Percentiles rank a stretch among this genome's conserved stretches.
Conservation (phyloP, 2,888 invertebrate species). For the Dusona sp. region DNA sequence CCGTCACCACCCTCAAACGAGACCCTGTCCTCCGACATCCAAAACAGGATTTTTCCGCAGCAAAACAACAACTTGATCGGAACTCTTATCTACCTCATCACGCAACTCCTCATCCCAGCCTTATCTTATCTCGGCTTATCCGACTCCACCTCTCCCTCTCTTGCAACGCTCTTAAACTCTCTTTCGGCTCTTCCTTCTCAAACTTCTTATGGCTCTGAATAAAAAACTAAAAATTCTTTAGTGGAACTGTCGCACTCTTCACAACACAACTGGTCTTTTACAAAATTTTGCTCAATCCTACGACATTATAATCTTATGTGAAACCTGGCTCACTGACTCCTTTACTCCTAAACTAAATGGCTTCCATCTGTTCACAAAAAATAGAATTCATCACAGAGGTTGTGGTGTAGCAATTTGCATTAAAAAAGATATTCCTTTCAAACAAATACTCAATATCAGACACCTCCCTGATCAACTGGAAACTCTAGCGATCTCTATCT, state of each 20-base stretch:
- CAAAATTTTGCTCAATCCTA: not conserved
- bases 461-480: too few species aligned
- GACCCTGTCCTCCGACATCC: not conserved
- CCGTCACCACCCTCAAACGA: not conserved
- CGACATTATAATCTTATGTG: not conserved
- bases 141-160: too few species aligned
- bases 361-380: slow-evolving; percentile 4
- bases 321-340: slow-evolving; percentile 18
- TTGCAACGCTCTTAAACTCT: not conserved
- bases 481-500: not conserved
- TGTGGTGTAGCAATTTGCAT: slow-evolving; percentile 39
- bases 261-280: slow-evolving; percentile 1
- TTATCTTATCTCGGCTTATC: too few species aligned
- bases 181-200: not conserved
- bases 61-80: not conserved
- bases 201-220: not conserved
- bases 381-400: not conserved
- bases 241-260: slow-evolving; percentile 8
- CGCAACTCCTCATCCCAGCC: not conserved
- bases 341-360: slow-evolving; percentile 2
- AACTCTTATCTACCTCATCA: not conserved
- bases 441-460: not conserved
- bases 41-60: too few species aligned
- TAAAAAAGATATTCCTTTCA: slow-evolving; percentile 33
- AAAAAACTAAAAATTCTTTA: not conserved